phyloP scores from a whole-genome alignment of 2,888 invertebrate genomes.

The Cataglyphis rosenhaueri region DNA sequence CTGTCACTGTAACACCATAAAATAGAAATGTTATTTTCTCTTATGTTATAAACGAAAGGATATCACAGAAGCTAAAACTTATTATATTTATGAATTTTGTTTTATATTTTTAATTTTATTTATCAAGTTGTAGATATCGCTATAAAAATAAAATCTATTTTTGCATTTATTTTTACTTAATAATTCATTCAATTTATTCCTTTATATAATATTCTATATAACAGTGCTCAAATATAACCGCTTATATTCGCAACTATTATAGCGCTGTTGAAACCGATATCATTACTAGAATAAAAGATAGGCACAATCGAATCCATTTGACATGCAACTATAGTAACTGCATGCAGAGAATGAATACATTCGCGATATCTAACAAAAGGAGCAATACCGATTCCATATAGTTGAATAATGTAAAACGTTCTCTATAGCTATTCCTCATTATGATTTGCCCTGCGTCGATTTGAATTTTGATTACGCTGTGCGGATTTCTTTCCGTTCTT shows the following conservation, averaged over 20 bases:
- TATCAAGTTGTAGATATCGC: background rate
- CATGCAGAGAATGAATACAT: background rate
- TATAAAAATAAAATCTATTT: background rate
- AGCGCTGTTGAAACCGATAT: background rate
- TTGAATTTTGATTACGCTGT: conserved; percentile 63
- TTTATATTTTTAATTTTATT: background rate
- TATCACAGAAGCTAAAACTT: background rate
- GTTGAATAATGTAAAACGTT: conserved; percentile 51
- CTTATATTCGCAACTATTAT: background rate
- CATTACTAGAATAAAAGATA: background rate
- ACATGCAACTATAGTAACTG: conserved; percentile 6
- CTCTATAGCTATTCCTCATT: conserved; percentile 28
- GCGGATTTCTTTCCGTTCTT: background rate
- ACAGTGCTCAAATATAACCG: background rate
- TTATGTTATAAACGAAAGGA: background rate
- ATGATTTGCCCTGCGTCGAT: conserved; percentile 51
- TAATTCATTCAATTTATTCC: background rate
- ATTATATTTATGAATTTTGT: background rate
- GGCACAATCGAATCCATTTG: background rate
- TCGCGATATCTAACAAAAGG: background rate
- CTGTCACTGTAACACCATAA: conserved; percentile 86
- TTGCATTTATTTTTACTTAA: background rate
- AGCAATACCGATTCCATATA: background rate
- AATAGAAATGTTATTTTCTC: conserved; percentile 17
- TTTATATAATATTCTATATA: background rate